Conservation (phyloP, 2,113 vertebrate genomes). For the Tupaia tana region DNA sequence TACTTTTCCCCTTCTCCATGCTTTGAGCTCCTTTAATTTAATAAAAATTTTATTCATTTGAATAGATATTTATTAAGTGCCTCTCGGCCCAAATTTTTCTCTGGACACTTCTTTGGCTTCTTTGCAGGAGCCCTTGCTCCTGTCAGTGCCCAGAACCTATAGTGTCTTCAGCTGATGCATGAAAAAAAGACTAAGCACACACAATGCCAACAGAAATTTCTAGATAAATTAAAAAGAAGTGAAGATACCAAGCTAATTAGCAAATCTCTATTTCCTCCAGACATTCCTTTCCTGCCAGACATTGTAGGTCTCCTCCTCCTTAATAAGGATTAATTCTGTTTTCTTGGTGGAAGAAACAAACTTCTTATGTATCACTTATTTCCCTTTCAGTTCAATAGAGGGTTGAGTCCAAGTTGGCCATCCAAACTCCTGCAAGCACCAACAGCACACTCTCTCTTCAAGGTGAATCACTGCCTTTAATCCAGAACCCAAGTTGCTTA, state of each 20-base stretch:
- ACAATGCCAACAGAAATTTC: conserved; percentile 27
- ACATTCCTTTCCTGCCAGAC: conserved; percentile 11
- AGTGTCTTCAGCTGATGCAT: not conserved
- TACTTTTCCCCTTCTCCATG: not conserved
- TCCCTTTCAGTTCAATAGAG: not conserved
- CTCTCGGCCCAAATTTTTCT: not conserved
- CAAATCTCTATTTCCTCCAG: conserved; percentile 27
- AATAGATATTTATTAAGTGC: not conserved
- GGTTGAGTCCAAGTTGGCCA: conserved; percentile 44
- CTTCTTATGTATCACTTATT: not conserved
- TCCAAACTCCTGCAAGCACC: conserved; percentile 59
- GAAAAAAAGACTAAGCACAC: conserved; percentile 38
- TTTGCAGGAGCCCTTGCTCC: not conserved
- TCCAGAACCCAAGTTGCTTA: conserved; percentile 47
- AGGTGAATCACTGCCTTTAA: conserved; percentile 64
- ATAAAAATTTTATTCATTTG: not conserved
- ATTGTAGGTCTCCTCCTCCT: not conserved
- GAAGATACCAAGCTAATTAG: conserved; percentile 15
- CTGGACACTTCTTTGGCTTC: not conserved
- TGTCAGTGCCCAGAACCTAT: not conserved
- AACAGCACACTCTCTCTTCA: conserved; percentile 50
- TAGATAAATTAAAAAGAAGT: conserved; percentile 9
- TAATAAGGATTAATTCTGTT: conserved; percentile 36
- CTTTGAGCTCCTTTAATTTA: conserved; percentile 29
- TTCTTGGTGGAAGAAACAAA: not conserved